Evolutionary conservation across 2,888 invertebrate genomes (phyloP).

Genomic region (Parnassius apollo): DNA sequence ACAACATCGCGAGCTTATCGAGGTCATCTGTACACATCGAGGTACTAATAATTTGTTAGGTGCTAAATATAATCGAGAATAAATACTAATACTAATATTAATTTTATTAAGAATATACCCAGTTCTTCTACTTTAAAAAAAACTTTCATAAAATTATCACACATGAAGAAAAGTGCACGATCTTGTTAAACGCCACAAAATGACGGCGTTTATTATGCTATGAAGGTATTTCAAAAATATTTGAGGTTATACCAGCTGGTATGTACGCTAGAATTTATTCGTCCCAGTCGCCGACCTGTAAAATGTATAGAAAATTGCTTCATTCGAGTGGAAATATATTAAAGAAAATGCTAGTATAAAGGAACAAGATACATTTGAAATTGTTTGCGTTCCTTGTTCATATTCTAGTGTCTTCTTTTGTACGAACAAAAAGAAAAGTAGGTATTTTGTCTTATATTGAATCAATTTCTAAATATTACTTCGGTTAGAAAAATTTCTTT

Average conservation of each 20-base stretch:
- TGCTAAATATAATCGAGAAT: background rate
- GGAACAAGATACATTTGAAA: background rate
- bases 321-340: conserved; percentile 4
- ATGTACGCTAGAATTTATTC: conserved; percentile 2
- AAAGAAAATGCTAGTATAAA: background rate
- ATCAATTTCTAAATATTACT: background rate
- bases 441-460: background rate
- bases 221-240: background rate
- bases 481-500: background rate
- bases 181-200: conserved; percentile 5
- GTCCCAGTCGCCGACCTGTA: conserved; percentile 1
- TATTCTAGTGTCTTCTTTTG: background rate
- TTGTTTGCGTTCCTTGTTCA: conserved; percentile 3
- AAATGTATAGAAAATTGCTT: conserved; percentile 7
- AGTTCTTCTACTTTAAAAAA: no score
- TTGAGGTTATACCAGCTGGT: background rate
- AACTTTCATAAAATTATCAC: no score
- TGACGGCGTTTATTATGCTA: background rate
- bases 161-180: no score
- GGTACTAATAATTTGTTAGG: no score
- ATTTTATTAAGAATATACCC: no score
- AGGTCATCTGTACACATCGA: background rate
- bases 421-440: background rate
- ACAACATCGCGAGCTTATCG: background rate
- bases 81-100: background rate